Base-by-base conservation (phyloP, 2,113 vertebrate genomes). In the Jacana jacana region DNA sequence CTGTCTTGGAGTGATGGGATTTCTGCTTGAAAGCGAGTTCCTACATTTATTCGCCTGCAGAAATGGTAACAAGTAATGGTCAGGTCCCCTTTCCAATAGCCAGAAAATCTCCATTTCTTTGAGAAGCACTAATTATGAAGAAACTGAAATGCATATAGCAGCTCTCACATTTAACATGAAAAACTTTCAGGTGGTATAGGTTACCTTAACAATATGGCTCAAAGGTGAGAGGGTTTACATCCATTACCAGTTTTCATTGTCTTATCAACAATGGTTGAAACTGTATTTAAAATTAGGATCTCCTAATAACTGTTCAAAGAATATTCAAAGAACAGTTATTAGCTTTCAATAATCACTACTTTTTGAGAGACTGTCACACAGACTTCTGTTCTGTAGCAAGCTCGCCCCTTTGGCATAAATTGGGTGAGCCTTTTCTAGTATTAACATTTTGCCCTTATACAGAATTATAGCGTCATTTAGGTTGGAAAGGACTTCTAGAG, bases 21-120 rank as follows among this genome's bases (percentile, higher is more conserved):
- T 97, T 99, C 99, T 2, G 99, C 99, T 97, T 99, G 99, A 97
- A 99, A 99, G 48, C 98, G 98, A 54, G 98, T 97, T 63, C 99
- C 99, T 46, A 99, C 99, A 23, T 99, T 99, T 97, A 99, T 99
- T 92, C 99, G 98, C 78, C 99, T 99, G 96, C 44, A 84, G 69
- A 88, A 83, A 48, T 90, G n/a, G 64, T 25, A 46, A 88, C n/a
- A 77, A 5, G 5, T 63, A 58, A 88, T 2, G 0, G 28, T 80
- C 54, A 82, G n/a, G 31, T 7, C 14, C 42, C 12, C 14, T 33
- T 66, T 51, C 73, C 30, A 79, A 66, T 19, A 79, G 4, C 30
- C 35, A 83, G 25, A 33, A 69, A 63, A 31, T n/a, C 83, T 75
- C 42, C 16, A 31, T 33, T 35, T 89, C 58, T 75, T 33, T 31